Evolutionary conservation across 1,140 invertebrate species (phyloP).

Genomic region (Oreohelix idahoensis): DNA sequence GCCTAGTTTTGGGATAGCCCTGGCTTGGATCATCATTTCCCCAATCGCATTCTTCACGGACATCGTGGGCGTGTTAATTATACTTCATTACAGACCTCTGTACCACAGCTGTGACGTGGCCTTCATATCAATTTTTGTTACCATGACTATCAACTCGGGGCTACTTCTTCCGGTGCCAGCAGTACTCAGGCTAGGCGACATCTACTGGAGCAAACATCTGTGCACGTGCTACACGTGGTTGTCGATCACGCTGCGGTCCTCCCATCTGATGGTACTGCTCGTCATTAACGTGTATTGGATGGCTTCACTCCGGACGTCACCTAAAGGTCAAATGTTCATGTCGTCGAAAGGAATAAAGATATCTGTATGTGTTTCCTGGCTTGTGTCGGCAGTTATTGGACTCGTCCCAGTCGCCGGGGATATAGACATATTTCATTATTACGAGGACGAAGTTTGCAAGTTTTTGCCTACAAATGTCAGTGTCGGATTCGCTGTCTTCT

Average conservation of each 20-base stretch:
- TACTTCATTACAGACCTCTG: slow-evolving; percentile 51
- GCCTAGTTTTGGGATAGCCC: slow-evolving; percentile 44
- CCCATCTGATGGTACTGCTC: slow-evolving; percentile 47
- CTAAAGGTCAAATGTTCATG: slow-evolving; percentile 50
- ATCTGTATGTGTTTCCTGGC: slow-evolving; percentile 49
- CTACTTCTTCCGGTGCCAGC: slow-evolving; percentile 51
- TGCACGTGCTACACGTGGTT: slow-evolving; percentile 55
- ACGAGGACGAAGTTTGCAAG: slow-evolving; percentile 36
- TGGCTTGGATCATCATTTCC: slow-evolving; percentile 57
- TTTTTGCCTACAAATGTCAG: slow-evolving; percentile 52
- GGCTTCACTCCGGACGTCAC: slow-evolving; percentile 47
- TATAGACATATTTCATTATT: slow-evolving; percentile 15
- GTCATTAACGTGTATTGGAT: slow-evolving; percentile 58
- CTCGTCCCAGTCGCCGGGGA: slow-evolving; percentile 48
- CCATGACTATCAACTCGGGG: slow-evolving; percentile 46
- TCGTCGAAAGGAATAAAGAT: slow-evolving; percentile 51
- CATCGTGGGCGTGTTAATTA: slow-evolving; percentile 49
- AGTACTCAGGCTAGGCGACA: slow-evolving; percentile 28
- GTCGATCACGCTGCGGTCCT: slow-evolving; percentile 46
- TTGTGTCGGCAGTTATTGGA: slow-evolving; percentile 49
- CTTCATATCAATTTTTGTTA: slow-evolving; percentile 50
- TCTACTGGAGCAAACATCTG: slow-evolving; percentile 42
- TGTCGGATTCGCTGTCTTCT: slow-evolving; percentile 50
- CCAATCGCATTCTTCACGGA: slow-evolving; percentile 51
- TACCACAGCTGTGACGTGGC: slow-evolving; percentile 57